Base-by-base conservation (phyloP, 2,888 invertebrate species). In the Latrodectus elegans region DNA sequence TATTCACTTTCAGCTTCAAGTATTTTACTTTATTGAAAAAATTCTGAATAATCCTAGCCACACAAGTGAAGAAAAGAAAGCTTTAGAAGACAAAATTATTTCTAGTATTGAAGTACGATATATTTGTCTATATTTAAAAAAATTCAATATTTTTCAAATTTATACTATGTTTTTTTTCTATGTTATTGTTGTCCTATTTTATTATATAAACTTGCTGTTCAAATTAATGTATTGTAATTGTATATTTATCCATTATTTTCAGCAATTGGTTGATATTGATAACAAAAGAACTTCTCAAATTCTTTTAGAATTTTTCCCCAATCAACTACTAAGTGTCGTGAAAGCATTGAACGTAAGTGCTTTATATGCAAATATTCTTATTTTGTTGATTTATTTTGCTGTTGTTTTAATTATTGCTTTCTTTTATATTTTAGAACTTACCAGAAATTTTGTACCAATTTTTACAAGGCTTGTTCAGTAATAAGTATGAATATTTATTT, bases 281-380 rank as follows among this genome's bases (percentile, higher is more conserved):
- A 93, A 94, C 88, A 93, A 93, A 89, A 94, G 94, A 91, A 94
- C 94, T n/a, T 94, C 95, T 0, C 94, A 94, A 90, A 92, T 95
- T 78, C 93, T 95, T 64, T 93, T 94, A 26, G 93, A 94, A 89
- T 93, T 94, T 91, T 94, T 94, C 91, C 92, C 93, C 10, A 76
- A 88, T 72, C 78, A 77, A 12, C 68, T 89, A 11, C 12, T 77
- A 12, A 78, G 75, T 72, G 86, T 89, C 49, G 86, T 89, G 38
- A 76, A 82, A 49, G 8, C 70, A 15, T 76, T 89, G 49, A 83
- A 86, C 22, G 89, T 89, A 68, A 82, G 77, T 80, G 51, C 10
- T 67, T 68, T 10, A 15, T 67, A 53, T 49, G 64, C 17, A 22
- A 55, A 12, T 83, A 15, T 67, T 15, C 15, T n/a, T 10, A 51